Base-by-base conservation (phyloP, 2,113 vertebrate genomes). In the Phyllostomus hastatus region DNA sequence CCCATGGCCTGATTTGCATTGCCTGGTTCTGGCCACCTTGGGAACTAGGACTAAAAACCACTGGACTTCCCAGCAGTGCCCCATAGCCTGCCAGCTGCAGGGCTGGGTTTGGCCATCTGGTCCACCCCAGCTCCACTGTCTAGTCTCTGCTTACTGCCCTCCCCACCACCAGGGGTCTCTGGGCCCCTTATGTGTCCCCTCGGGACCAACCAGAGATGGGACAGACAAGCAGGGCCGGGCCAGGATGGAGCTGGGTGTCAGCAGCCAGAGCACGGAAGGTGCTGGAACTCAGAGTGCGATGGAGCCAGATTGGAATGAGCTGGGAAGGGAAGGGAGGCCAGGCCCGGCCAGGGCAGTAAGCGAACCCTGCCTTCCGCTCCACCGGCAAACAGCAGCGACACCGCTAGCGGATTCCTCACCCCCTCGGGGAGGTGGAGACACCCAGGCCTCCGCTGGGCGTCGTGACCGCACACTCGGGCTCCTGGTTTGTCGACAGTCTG, bases 311-410 rank as follows among this genome's bases (percentile, higher is more conserved):
- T 12, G 22, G 61, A 48, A 5, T 33, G 41, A 19, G 8, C 7
- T 33, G 66, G 22, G 24, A 19, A 48, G 48, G 24, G 79, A 5
- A 48, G 48, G 24, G 79, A 5, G 19, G 22, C 41, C 41, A 28
- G 10, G 24, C 48, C 67, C 24, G 28, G 69, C 15, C 35, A 41
- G 85, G n/a, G 82, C 22, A 48, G 82, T 0, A 0, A 31, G n/a
- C 1, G 0, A 16, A 6, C 19, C 84, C 54, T 50, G 80, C 28
- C 72, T 89, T 61, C n/a, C 28, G 79, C 22, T 31, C 15, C 12
- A 1, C 7, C 2, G 43, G 22, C 61, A 52, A 26, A 48, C 0
- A 0, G 84, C 48, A 7, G 41, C 10, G 15, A 5, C 38, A 22
- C 61, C 12, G 0, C 17, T 5, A 12, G 17, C 59, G 5, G 16